A percentile compares a stretch with the other conserved stretches of the same genome.
phyloP scores from a whole-genome alignment of 2,113 vertebrate genomes.

The Anarhynchus alexandrinus region DNA sequence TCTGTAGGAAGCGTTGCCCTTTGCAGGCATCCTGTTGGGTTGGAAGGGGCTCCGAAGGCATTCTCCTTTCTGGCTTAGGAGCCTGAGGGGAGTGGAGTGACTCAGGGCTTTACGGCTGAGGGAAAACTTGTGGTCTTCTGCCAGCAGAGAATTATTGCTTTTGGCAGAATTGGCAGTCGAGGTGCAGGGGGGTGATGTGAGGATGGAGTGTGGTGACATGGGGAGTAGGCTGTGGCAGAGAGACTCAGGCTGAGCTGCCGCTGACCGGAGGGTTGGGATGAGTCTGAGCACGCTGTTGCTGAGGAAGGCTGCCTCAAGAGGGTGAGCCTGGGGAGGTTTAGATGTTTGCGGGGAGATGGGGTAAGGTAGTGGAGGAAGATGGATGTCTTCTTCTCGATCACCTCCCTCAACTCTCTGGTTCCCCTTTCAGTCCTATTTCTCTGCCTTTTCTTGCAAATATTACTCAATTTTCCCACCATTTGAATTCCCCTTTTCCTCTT shows the following conservation, averaged over 20 bases:
- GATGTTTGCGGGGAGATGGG: background rate
- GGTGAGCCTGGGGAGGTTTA: background rate
- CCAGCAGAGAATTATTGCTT: background rate
- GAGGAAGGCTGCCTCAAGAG: background rate
- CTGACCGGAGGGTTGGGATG: accelerated
- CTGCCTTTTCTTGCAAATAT: background rate
- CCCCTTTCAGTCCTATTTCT: background rate
- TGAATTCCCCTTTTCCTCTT: background rate
- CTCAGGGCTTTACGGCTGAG: background rate
- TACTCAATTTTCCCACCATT: background rate
- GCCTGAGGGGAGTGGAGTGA: accelerated
- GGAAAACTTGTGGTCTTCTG: background rate
- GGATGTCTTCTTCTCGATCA: background rate
- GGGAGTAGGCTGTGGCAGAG: background rate
- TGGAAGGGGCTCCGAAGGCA: background rate
- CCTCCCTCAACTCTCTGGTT: background rate
- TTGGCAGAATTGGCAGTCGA: background rate
- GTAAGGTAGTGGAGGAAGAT: background rate
- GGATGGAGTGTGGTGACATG: accelerated
- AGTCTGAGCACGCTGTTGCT: accelerated
- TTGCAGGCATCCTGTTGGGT: background rate
- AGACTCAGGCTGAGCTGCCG: background rate
- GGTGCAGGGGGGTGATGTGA: background rate
- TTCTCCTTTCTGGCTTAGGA: no score
- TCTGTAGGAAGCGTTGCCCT: background rate